Evolutionary conservation across 2,888 invertebrate genomes (phyloP), one percentile per base, ranked within the genome.

Genomic region (Zygothrica quintamaculata): DNA sequence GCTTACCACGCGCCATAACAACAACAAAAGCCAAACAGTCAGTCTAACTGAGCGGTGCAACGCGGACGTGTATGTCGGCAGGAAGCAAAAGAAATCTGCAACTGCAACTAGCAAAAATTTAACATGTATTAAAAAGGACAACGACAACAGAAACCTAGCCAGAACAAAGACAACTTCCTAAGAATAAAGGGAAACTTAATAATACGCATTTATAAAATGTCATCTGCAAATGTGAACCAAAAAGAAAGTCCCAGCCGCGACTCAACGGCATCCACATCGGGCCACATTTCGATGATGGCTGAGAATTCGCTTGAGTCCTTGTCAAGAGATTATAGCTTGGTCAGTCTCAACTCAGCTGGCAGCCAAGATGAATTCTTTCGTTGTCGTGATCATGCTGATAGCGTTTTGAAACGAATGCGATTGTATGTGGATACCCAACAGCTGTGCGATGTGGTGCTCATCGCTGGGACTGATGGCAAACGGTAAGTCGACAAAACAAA

Each of bases 391-490:
- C 97, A 97, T 92, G 95, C 97, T 5, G 96, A 96, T 88, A 93
- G 93, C 56, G 95, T 96, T 85, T 92, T 98, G 50, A 94, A 94
- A 76, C 95, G 95, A 88, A 96, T 98, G 94, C 95, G 95, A 89
- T 93, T 93, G 50, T 97, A 96, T 92, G 93, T 96, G 72, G 94
- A 95, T 88, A 94, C 95, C 61, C 94, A 95, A 82, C 95, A 96
- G 90, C 92, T 98, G 50, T 97, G 97, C 89, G 98, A 98, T 92
- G 96, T 98, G 46, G 94, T 94, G 13, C 93, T 98, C 16, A 94
- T 97, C 78, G 97, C 96, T 65, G 97, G 95, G 89, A 92, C 91
- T 71, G 92, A 92, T 90, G 94, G 93, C 61, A 93, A 92, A 90
- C 93, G 93, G 94, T 93, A 88, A 87, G 87, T 76, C 48, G 15